These are phyloP conservation scores for Odontothrips loti DNA, from an alignment of 2,888 invertebrate species.

Conservation along the genomic window DNA sequence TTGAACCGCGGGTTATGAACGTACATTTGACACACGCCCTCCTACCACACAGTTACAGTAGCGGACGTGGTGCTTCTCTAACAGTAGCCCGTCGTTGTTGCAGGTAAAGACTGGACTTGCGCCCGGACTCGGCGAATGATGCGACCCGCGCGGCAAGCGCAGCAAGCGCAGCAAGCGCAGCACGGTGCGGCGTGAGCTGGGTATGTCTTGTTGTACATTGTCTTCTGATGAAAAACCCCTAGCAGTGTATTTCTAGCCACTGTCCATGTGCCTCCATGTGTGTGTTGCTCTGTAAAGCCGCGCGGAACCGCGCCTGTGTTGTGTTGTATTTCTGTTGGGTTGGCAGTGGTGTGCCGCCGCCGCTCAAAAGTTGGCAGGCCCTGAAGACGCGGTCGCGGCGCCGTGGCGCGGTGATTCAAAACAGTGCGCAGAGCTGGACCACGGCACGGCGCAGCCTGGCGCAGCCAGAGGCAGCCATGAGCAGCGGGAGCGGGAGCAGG, in stretches of 20 bases:
- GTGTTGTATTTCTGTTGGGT: not conserved
- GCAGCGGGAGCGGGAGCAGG: not conserved
- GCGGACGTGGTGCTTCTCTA: not conserved
- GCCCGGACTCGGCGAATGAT: conserved; percentile 9
- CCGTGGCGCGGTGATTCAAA: conserved; percentile 15
- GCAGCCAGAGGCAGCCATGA: not conserved
- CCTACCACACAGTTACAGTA: not conserved
- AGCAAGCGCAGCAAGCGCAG: not conserved
- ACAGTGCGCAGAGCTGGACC: not conserved
- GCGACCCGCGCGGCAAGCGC: not conserved
- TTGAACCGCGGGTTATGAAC: too few relatives aligned
- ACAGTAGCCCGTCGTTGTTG: not conserved
- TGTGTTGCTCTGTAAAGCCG: too few relatives aligned
- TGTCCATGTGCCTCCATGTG: too few relatives aligned
- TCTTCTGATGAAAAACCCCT: too few relatives aligned
- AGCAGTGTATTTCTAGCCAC: too few relatives aligned
- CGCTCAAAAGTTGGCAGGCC: not conserved
- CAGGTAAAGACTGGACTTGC: conserved; percentile 9
- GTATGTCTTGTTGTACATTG: not conserved
- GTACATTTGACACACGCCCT: too few relatives aligned
- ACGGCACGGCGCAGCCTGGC: not conserved
- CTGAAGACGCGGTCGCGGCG: conserved; percentile 7
- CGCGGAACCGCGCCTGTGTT: not conserved
- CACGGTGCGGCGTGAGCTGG: not conserved
- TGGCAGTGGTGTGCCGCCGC: not conserved